Evolutionary conservation across 2,888 invertebrate genomes (phyloP), one percentile per base, ranked within the genome.

Genomic region (Julus scanicus): DNA sequence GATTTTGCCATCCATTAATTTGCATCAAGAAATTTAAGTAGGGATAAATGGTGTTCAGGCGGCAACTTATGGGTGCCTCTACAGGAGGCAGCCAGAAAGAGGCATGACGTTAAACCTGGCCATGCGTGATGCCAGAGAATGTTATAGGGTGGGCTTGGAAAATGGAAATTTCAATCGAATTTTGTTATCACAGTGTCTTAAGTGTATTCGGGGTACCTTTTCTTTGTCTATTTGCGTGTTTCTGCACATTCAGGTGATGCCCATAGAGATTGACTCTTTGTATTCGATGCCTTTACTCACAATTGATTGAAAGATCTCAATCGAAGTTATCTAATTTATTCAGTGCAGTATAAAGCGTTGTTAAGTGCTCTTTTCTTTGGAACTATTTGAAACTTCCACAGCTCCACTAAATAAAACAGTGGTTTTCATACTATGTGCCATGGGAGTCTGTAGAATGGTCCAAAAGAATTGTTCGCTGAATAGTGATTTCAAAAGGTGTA

Each of bases 11-110:
- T 37, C 37, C 80, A 80, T 80, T 80, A 80, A 80, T 80, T 80
- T 80, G 37, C 80, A 80, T 80, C 80, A 80, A 37, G 80, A 80
- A 80, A 80, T 80, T 37, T 80, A 80, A 80, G 80, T 80, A 29
- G 80, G 80, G 80, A 80, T 80, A 80, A 80, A 80, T 37, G 20
- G 80, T 29, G 80, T 37, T 80, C 80, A 80, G 80, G 37, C 80
- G 20, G 80, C 80, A 71, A 71, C 29, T 71, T 6, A 13, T 13
- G 80, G 29, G 80, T 63, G n/a, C n/a, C n/a, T 63, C 63, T 6
- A 63, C 17, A n/a, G 63, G n/a, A 63, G 63, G n/a, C 63, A n/a
- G 17, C n/a, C 63, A 63, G 63, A 63, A n/a, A n/a, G 80, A 80
- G 37, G 80, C 80, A 37, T 2, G 80, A 13, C 29, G 80, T 80